Percentiles rank a stretch among this genome's conserved stretches.
Evolutionary conservation across 2,113 vertebrate genomes (phyloP).

Genomic region (Arizona elegans): DNA sequence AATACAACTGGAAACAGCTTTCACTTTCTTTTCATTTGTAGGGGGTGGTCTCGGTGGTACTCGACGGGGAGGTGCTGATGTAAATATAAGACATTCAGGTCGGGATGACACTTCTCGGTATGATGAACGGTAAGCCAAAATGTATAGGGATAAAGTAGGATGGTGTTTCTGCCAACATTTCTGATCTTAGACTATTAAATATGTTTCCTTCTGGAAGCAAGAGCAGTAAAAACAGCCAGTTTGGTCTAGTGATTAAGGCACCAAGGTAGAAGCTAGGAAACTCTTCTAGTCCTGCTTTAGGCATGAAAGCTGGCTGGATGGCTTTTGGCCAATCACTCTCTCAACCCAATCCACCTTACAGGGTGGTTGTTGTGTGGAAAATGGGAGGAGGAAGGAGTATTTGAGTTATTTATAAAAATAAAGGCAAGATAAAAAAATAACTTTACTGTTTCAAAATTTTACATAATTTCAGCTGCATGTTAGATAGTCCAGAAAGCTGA

Average conservation of each 20-base stretch:
- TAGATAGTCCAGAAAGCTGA: background rate
- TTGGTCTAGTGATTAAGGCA: too few relatives aligned
- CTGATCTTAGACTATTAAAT: background rate
- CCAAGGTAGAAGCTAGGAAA: too few relatives aligned
- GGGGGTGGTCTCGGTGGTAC: conserved; percentile 90
- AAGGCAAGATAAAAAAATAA: too few relatives aligned
- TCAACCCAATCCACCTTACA: too few relatives aligned
- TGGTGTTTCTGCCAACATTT: background rate
- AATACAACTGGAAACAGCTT: background rate
- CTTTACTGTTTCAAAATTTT: background rate
- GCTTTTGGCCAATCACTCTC: too few relatives aligned
- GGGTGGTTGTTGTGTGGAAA: too few relatives aligned
- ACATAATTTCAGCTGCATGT: background rate
- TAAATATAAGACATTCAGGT: conserved; percentile 91
- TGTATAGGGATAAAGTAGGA: background rate
- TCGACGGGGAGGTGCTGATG: conserved; percentile 86
- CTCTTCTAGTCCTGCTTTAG: background rate
- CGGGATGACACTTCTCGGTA: conserved; percentile 88
- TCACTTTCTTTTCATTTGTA: conserved; percentile 35
- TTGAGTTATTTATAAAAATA: background rate
- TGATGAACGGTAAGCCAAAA: conserved; percentile 75
- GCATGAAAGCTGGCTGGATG: background rate
- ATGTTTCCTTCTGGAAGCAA: background rate
- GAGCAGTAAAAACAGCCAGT: background rate
- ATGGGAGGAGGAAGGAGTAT: too few relatives aligned